These are phyloP conservation scores for Mamestra configurata DNA, from an alignment of 1,140 invertebrate genomes.

Conservation along the genomic window DNA sequence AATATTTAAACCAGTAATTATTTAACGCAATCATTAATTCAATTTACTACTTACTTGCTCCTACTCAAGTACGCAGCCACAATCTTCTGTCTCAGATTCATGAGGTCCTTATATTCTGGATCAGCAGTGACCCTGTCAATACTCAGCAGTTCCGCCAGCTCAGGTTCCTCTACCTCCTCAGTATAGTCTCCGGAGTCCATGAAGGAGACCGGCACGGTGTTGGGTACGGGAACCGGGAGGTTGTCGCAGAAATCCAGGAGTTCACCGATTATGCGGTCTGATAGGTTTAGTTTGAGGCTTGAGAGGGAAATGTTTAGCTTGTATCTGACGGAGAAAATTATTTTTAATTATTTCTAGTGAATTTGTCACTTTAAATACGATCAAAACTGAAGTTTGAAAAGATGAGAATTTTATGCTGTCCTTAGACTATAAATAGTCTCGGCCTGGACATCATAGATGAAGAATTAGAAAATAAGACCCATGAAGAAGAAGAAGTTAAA, in stretches of 20 bases:
- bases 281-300: slow-evolving; percentile 93
- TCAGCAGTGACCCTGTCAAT: slow-evolving; percentile 77
- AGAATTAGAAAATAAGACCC: no score
- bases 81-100: slow-evolving; percentile 82
- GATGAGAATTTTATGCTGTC: no score
- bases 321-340: slow-evolving; percentile 88
- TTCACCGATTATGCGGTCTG: slow-evolving; percentile 91
- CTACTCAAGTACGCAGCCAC: slow-evolving; percentile 84
- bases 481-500: no score
- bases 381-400: background rate
- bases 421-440: no score
- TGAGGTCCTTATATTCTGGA: slow-evolving; percentile 78
- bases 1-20: no score
- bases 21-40: no score
- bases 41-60: slow-evolving; percentile 79
- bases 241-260: slow-evolving; percentile 92
- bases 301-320: slow-evolving; percentile 93
- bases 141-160: slow-evolving; percentile 66
- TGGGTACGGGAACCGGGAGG: slow-evolving; percentile 89
- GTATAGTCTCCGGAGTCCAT: slow-evolving; percentile 82
- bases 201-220: slow-evolving; percentile 83
- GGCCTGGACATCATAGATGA: no score
- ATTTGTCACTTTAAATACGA: no score
- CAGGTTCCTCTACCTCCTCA: slow-evolving; percentile 73
- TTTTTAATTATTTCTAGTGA: no score